Conservation (phyloP, 2,888 invertebrate species). For the Helobdella robusta region DNA sequence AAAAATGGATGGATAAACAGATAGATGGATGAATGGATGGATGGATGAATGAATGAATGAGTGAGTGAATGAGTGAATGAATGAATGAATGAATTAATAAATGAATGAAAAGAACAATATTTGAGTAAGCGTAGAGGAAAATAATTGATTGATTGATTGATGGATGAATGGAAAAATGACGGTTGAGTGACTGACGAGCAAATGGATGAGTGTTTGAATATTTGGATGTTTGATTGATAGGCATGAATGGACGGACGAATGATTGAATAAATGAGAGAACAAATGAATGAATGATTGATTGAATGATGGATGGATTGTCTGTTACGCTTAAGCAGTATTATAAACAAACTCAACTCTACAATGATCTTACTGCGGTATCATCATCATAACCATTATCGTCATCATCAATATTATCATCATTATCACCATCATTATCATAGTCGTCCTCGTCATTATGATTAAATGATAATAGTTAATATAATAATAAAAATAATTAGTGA, state of each 20-base stretch:
- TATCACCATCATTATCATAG: background rate
- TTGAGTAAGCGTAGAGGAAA: too few species aligned
- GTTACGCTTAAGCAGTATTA: too few species aligned
- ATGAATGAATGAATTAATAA: too few species aligned
- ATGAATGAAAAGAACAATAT: too few species aligned
- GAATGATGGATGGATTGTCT: background rate
- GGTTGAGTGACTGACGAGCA: background rate
- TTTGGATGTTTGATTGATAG: background rate
- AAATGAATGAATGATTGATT: background rate
- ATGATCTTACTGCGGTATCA: conserved; percentile 31
- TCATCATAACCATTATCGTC: background rate
- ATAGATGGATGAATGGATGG: too few species aligned
- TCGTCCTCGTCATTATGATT: background rate
- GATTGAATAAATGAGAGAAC: background rate
- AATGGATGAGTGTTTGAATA: conserved; percentile 2
- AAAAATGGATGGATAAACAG: too few species aligned
- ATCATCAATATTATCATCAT: background rate
- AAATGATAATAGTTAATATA: background rate
- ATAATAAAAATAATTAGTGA: background rate
- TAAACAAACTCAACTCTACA: conserved; percentile 34
- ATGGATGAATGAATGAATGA: too few species aligned
- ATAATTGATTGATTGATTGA: too few species aligned
- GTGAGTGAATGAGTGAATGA: too few species aligned
- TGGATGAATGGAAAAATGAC: background rate
- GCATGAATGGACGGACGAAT: background rate